Conservation (phyloP, 2,113 vertebrate species). For the Antechinus stuartii region DNA sequence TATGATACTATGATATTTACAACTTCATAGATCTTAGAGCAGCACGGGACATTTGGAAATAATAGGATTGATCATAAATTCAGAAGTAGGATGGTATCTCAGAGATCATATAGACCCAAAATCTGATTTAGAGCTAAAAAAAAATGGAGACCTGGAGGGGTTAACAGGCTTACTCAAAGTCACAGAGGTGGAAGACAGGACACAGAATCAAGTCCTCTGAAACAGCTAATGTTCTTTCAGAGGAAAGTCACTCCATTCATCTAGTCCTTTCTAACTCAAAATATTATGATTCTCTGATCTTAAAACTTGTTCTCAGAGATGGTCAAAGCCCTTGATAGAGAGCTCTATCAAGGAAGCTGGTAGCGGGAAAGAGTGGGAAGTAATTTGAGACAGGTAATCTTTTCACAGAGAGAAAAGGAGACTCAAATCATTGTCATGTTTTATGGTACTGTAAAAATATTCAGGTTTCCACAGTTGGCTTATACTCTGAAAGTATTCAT, state of each 20-base stretch:
- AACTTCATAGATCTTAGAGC: not conserved
- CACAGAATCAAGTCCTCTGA: not conserved
- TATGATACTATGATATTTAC: not conserved
- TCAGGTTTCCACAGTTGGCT: constrained; percentile 9
- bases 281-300: constrained; percentile 30
- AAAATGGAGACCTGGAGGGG: not conserved
- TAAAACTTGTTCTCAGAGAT: constrained; percentile 25
- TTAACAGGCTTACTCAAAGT: not conserved
- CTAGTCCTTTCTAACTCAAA: not conserved
- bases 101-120: not conserved
- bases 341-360: constrained; percentile 7
- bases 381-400: not conserved
- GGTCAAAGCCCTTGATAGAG: constrained; percentile 32
- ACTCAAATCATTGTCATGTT: not conserved
- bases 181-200: not conserved
- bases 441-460: constrained; percentile 5
- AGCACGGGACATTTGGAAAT: not conserved
- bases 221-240: not conserved
- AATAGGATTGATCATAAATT: not conserved
- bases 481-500: constrained; percentile 24
- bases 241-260: not conserved
- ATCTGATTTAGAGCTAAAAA: not conserved
- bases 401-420: not conserved
- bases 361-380: not conserved
- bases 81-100: not conserved